phyloP scores from a whole-genome alignment of 2,113 vertebrate species.

The Apteryx mantelli region DNA sequence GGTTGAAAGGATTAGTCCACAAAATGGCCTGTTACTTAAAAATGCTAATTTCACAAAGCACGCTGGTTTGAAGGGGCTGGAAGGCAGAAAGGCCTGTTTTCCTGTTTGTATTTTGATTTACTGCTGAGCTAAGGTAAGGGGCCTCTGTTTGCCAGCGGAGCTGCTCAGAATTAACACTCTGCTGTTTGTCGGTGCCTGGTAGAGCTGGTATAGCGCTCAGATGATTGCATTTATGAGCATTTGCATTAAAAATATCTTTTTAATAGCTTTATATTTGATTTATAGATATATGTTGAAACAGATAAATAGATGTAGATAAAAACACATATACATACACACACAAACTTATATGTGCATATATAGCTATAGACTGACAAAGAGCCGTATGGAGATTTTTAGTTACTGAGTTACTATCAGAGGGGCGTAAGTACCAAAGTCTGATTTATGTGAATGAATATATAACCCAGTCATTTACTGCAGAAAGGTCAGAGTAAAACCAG shows the following conservation, averaged over 20 bases:
- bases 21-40: background rate
- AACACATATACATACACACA: no score
- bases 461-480: background rate
- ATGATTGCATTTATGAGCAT: background rate
- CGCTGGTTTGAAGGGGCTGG: background rate
- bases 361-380: background rate
- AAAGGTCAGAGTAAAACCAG: background rate
- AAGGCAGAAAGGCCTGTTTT: background rate
- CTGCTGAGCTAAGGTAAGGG: background rate
- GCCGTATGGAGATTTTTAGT: background rate
- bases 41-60: constrained; percentile 11
- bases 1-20: constrained; percentile 5
- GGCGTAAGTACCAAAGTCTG: background rate
- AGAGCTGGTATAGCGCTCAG: background rate
- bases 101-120: background rate
- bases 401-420: background rate
- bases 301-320: background rate
- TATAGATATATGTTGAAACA: no score
- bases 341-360: rapidly evolving
- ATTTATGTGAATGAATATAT: background rate
- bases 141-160: background rate
- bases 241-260: background rate
- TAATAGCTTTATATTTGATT: background rate
- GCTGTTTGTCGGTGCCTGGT: background rate
- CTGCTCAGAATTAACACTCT: background rate